These are phyloP conservation scores for Drosophila lini DNA, from an alignment of 1,140 invertebrate genomes.

Conservation along the genomic window DNA sequence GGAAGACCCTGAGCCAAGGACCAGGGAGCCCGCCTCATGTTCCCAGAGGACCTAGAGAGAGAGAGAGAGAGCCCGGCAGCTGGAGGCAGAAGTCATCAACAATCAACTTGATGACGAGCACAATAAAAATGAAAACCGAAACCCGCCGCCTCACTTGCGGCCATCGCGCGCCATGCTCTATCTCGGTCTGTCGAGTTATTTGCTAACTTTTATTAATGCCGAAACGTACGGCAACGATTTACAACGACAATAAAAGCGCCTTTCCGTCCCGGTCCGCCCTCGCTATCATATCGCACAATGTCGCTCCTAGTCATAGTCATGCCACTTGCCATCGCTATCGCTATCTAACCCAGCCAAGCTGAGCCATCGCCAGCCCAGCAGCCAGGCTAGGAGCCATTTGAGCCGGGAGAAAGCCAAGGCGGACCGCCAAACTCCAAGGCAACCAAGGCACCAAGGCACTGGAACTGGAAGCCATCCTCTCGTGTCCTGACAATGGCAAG, in stretches of 20 bases:
- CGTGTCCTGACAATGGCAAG: slow-evolving; percentile 71
- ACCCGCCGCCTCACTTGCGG: slow-evolving; percentile 54
- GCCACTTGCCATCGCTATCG: slow-evolving; percentile 63
- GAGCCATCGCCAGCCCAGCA: slow-evolving; percentile 13
- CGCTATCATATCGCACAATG: slow-evolving; percentile 80
- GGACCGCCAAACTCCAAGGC: slow-evolving; percentile 39
- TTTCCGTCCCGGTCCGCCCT: slow-evolving; percentile 39
- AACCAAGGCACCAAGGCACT: slow-evolving; percentile 38
- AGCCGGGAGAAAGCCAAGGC: slow-evolving; percentile 17
- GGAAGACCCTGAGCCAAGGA: slow-evolving; percentile 28
- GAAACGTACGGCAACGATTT: slow-evolving; percentile 83
- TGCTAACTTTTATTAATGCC: slow-evolving; percentile 83
- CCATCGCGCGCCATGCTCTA: slow-evolving; percentile 23
- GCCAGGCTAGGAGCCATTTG: slow-evolving; percentile 11
- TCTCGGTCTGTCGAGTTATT: slow-evolving; percentile 75
- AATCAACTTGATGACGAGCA: slow-evolving; percentile 82
- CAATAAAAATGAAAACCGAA: slow-evolving; percentile 82
- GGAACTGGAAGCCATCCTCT: slow-evolving; percentile 45
- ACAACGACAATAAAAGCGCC: slow-evolving; percentile 80
- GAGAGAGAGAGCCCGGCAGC: slow-evolving; percentile 9
- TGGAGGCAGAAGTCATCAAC: slow-evolving; percentile 78
- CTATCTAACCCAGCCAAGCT: slow-evolving; percentile 68
- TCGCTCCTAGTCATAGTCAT: slow-evolving; percentile 80
- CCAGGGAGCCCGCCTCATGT: slow-evolving; percentile 2
- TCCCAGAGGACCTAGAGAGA: slow-evolving; percentile 32